phyloP scores from a whole-genome alignment of 2,797 vertebrate genomes.

The Mus spretus region DNA sequence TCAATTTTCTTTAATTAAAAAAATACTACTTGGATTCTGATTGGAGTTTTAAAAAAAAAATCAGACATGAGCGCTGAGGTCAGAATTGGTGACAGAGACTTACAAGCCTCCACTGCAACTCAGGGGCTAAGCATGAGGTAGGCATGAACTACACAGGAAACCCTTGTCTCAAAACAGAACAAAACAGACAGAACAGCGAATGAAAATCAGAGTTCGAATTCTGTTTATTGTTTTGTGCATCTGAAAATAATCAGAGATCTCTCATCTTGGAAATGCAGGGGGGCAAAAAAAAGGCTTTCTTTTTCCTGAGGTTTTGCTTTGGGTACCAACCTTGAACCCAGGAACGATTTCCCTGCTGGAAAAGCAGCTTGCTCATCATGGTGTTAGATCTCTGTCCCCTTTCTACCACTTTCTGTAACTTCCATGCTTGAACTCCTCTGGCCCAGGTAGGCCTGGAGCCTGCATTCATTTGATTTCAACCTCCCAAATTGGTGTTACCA shows the following conservation, averaged over 20 bases:
- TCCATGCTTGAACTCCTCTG: background rate
- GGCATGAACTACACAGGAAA: background rate
- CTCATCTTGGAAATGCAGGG: background rate
- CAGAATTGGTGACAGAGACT: background rate
- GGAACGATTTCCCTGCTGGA: background rate
- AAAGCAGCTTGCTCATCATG: background rate
- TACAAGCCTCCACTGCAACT: background rate
- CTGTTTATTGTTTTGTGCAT: background rate
- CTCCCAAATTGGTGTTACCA: background rate
- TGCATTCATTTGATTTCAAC: background rate
- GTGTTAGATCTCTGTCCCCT: background rate
- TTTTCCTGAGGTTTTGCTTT: background rate
- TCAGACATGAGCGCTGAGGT: background rate
- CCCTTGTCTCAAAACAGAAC: background rate
- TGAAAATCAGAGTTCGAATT: background rate
- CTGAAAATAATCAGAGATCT: background rate
- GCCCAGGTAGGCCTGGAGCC: background rate
- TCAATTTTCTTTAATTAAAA: conserved; percentile 52
- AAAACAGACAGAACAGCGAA: background rate
- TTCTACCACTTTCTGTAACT: background rate
- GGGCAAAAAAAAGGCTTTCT: background rate
- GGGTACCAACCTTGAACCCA: background rate
- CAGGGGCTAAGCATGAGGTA: background rate
- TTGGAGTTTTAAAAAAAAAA: background rate
- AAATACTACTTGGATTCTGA: background rate